Base-by-base conservation (phyloP, 2,797 vertebrate genomes). In the Microhierax caerulescens region DNA sequence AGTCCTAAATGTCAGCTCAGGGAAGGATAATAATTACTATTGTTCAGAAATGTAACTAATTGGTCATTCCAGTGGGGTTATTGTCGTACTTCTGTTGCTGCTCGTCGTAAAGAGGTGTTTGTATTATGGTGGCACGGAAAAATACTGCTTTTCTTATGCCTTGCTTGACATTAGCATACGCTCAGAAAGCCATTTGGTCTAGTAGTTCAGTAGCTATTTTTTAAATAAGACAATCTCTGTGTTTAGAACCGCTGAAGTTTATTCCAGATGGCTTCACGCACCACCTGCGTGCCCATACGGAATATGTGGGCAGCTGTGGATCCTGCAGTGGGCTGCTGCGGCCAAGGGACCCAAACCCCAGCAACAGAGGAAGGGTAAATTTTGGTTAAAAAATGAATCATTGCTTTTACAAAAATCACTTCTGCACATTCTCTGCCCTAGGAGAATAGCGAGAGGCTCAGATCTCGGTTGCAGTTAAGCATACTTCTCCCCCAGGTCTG, bases 361-460 rank as follows among this genome's bases (percentile, higher is more conserved):
- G 10, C 32, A 43, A 8, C 0, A 28, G 19, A 34, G 41, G 23
- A 51, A 61, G 20, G 75, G 22, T 6, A 36, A 47, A 32, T 51
- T 56, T 14, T 22, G 51, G 21, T 57, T 60, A 22, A 85, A 60
- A 41, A 59, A 60, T 32, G 11, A 80, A 59, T 74, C 30, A 8
- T 3, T 28, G 14, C 36, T 74, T 36, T 61, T 68, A 65, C 13
- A 73, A 39, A 69, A 92, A 18, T 47, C 23, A 7, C 1, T 72
- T 51, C 47, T 64, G 36, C 57, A 61, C 34, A 6, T 56, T 32
- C 30, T 61, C 7, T 85, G n/a, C 23, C 8, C 15, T 16, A 7
- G 36, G 27, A 65, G 39, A 70, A 36, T 0, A 67, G 22, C 0
- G 0, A 39, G 23, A 78, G 23, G 11, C 25, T 20, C 37, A 56